Conservation (phyloP, 2,113 vertebrate species). For the Canis aureus region DNA sequence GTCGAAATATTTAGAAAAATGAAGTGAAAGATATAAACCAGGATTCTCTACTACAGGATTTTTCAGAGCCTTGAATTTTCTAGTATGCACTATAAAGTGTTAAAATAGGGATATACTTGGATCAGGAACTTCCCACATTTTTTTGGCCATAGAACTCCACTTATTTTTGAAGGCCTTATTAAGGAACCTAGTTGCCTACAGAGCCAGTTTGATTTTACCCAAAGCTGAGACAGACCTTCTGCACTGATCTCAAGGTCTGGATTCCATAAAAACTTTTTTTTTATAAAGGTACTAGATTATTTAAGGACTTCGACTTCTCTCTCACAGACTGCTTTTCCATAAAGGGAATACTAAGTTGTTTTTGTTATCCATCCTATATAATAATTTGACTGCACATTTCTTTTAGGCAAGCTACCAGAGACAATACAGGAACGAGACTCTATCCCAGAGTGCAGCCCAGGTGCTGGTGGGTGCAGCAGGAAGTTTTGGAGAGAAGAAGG, state of each 20-base stretch:
- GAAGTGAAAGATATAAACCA: not conserved
- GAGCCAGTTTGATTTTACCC: not conserved
- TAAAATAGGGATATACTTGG: not conserved
- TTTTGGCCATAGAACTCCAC: not conserved
- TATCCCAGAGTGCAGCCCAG: conserved; percentile 74
- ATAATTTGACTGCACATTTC: conserved; percentile 18
- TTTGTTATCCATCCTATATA: not conserved
- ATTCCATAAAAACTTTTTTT: not conserved
- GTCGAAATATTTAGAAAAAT: not conserved
- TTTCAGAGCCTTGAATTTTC: not conserved
- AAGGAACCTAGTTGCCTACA: not conserved
- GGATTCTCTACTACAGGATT: not conserved
- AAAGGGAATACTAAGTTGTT: not conserved
- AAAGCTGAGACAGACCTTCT: not conserved
- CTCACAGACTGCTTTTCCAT: not conserved
- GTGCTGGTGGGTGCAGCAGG: conserved; percentile 74
- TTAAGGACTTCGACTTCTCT: conserved; percentile 13
- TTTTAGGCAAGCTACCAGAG: conserved; percentile 81
- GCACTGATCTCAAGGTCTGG: not conserved
- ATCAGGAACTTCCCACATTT: not conserved
- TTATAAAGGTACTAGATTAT: not conserved
- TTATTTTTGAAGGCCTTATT: not conserved
- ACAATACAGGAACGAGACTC: conserved; percentile 71
- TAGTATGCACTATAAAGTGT: not conserved
- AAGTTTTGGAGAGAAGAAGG: conserved; percentile 74